phyloP scores from a whole-genome alignment of 2,888 invertebrate species.

The Augiades crinisus region DNA sequence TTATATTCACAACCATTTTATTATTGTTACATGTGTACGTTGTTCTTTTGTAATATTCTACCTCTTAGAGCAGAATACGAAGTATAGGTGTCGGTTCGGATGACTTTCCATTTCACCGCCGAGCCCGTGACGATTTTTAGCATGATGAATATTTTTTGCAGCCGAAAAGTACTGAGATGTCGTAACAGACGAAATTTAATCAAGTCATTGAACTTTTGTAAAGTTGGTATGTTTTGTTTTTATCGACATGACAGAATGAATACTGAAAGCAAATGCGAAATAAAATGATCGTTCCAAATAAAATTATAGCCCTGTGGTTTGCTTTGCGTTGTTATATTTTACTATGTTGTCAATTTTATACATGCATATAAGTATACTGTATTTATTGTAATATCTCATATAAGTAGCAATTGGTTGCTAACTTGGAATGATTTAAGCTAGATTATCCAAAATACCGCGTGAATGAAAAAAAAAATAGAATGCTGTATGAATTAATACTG shows the following conservation, averaged over 20 bases:
- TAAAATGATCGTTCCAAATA: too few species aligned
- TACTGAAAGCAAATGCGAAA: not conserved
- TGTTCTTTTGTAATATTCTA: slow-evolving; percentile 22
- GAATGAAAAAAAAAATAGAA: too few species aligned
- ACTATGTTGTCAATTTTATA: too few species aligned
- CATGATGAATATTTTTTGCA: slow-evolving; percentile 31
- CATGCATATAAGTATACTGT: too few species aligned
- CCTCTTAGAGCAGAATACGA: slow-evolving; percentile 39
- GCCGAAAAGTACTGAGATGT: slow-evolving; percentile 8
- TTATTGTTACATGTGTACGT: slow-evolving; percentile 23
- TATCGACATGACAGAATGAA: not conserved
- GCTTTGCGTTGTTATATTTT: too few species aligned
- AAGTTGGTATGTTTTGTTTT: not conserved
- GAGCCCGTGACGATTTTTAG: slow-evolving; percentile 44
- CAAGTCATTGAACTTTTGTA: slow-evolving; percentile 6
- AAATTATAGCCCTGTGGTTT: too few species aligned
- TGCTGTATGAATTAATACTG: too few species aligned
- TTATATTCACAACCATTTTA: slow-evolving; percentile 35
- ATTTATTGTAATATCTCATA: too few species aligned
- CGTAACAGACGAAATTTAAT: slow-evolving; percentile 10
- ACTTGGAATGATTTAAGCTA: too few species aligned
- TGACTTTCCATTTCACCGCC: slow-evolving; percentile 64
- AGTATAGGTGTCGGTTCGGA: slow-evolving; percentile 10
- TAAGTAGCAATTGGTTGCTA: too few species aligned
- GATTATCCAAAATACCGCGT: too few species aligned